A percentile compares a stretch with the other conserved stretches of the same genome.
Evolutionary conservation across 1,140 invertebrate species (phyloP).

Genomic region (Drosophila bocqueti): DNA sequence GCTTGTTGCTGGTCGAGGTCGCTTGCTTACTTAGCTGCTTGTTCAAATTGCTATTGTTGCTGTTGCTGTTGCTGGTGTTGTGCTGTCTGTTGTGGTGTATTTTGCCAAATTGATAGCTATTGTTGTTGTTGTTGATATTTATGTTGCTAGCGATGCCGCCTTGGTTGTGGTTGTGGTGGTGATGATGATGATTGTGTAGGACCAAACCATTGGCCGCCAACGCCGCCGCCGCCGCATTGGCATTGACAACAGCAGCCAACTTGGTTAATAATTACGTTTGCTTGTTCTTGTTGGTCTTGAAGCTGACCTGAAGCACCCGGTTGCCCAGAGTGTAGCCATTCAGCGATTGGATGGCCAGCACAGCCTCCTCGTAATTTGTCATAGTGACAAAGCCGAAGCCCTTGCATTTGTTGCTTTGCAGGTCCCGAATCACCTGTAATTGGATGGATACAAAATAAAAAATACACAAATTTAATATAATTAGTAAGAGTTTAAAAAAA

Average conservation of each 20-base stretch:
- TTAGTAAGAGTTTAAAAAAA: too few relatives aligned
- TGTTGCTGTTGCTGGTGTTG: constrained; percentile 48
- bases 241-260: constrained; percentile 85
- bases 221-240: constrained; percentile 80
- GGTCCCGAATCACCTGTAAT: constrained; percentile 93
- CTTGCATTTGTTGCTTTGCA: constrained; percentile 99
- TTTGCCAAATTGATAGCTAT: constrained; percentile 51
- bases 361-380: constrained; percentile 99
- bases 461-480: not conserved
- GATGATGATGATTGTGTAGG: constrained; percentile 54
- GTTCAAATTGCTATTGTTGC: constrained; percentile 34
- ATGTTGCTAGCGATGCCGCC: constrained; percentile 35
- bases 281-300: constrained; percentile 98
- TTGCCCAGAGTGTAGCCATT: constrained; percentile 99
- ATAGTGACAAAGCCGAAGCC: constrained; percentile 99
- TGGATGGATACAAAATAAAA: not conserved
- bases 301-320: constrained; percentile 98
- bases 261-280: constrained; percentile 90
- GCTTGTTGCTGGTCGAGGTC: constrained; percentile 44
- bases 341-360: constrained; percentile 98
- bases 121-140: constrained; percentile 43
- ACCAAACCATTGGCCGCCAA: constrained; percentile 75
- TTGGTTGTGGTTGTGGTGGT: constrained; percentile 3
- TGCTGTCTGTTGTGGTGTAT: constrained; percentile 51
- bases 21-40: constrained; percentile 37